Conservation (phyloP, 2,797 vertebrate genomes). For the Galagoides demidoff region DNA sequence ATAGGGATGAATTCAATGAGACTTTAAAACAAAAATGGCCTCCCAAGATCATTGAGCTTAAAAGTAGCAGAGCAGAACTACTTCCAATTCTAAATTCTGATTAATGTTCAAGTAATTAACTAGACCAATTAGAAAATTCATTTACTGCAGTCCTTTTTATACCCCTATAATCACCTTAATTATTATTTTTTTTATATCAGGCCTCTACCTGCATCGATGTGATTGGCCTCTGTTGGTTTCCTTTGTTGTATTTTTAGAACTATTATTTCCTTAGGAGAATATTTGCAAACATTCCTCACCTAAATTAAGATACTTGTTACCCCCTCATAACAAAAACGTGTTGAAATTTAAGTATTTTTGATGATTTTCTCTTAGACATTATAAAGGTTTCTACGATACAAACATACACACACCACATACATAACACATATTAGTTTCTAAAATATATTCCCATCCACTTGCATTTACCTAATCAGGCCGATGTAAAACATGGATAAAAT, state of each 20-base stretch:
- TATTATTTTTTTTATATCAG: slow-evolving; percentile 64
- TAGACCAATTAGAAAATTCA: slow-evolving; percentile 64
- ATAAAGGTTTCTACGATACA: not conserved
- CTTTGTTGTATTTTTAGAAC: not conserved
- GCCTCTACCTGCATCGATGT: slow-evolving; percentile 40
- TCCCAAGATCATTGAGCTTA: not conserved
- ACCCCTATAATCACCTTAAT: slow-evolving; percentile 64
- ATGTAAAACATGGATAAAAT: not conserved
- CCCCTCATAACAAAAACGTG: not conserved
- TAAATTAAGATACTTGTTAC: not conserved
- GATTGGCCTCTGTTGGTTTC: slow-evolving; percentile 21
- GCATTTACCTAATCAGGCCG: slow-evolving; percentile 16
- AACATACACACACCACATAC: not conserved
- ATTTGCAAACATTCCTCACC: not conserved
- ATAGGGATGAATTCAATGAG: not conserved
- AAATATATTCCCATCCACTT: not conserved
- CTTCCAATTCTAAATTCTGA: slow-evolving; percentile 68
- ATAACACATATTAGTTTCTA: not conserved
- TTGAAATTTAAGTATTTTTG: slow-evolving; percentile 21
- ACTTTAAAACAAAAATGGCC: slow-evolving; percentile 31
- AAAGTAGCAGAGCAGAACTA: slow-evolving; percentile 48
- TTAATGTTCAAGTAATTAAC: slow-evolving; percentile 67
- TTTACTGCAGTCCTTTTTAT: slow-evolving; percentile 65
- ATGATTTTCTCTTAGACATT: slow-evolving; percentile 13
- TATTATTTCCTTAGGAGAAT: not conserved